Percentiles rank a stretch among this genome's conserved stretches.
Conservation (phyloP, 2,888 invertebrate species). For the Labia minor region DNA sequence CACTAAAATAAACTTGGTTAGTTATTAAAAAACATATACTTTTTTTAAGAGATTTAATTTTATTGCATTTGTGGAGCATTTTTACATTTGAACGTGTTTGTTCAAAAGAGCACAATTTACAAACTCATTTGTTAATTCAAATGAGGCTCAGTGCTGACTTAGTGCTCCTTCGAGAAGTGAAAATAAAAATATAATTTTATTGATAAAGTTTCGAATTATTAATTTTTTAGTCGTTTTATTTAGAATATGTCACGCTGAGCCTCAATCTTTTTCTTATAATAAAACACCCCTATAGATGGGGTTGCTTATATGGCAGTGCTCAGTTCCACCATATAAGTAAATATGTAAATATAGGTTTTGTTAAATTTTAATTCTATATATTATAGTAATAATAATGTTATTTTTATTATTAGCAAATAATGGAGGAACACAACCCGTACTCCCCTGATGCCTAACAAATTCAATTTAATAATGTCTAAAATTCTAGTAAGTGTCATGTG, state of each 20-base stretch:
- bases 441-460: conserved; percentile 30
- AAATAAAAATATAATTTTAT: neutral
- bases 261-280: neutral
- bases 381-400: conserved; percentile 35
- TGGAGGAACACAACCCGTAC: conserved; percentile 41
- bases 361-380: neutral
- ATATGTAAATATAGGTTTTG: neutral
- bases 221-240: neutral
- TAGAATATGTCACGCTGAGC: conserved; percentile 13
- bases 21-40: neutral
- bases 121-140: neutral
- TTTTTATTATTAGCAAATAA: conserved; percentile 31
- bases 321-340: conserved; percentile 9
- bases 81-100: conserved; percentile 1
- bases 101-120: neutral
- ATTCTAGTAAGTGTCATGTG: conserved; percentile 25
- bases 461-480: conserved; percentile 16
- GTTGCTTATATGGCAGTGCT: neutral
- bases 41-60: conserved; percentile 39
- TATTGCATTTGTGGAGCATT: conserved; percentile 41
- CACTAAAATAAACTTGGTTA: neutral
- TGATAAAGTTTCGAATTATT: conserved; percentile 2
- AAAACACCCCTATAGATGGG: neutral
- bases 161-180: neutral
- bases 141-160: neutral